Base-by-base conservation (phyloP, 2,797 vertebrate genomes). In the Manis pentadactyla region DNA sequence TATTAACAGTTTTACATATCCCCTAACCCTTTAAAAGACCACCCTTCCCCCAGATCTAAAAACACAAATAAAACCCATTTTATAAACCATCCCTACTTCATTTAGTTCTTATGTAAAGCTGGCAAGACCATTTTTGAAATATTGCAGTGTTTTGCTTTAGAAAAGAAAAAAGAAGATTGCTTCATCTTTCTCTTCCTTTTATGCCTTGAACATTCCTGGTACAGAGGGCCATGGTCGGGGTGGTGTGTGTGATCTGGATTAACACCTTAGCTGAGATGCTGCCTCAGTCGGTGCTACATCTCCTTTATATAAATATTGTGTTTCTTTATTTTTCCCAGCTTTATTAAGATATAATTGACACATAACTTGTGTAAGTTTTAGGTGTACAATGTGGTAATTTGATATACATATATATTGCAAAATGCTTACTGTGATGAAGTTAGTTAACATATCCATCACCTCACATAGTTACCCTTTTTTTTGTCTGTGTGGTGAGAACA, bases 31-130 rank as follows among this genome's bases (percentile, higher is more conserved):
- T 90, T 63, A 94, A 87, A 31, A 73, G 66, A 51, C 19, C 42
- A 88, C n/a, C 7, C 7, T 87, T 18, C 25, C 19, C 9, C 37
- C 63, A 87, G 68, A 69, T 83, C 39, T 66, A 73, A 94, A 77
- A 55, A 61, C 61, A 84, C 5, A 90, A 31, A 29, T 79, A 93
- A 93, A 79, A 77, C 29, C 13, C 63, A 53, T 79, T 81, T 68
- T 29, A 57, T n/a, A 5, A 66, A 69, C 87, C 37, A 63, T 27
- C 15, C 18, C 42, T 85, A 23, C 31, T 93, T 95, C 10, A 68
- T 94, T 86, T 91, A 37, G 55, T 88, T 94, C 87, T 87, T 74
- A 78, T 86, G n/a, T 83, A 93, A 89, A 92, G n/a, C 27, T 68
- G 23, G 53, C 49, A 82, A 61, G 25, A 34, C 25, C 29, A 49